These are phyloP conservation scores for Percina caprodes DNA, from an alignment of 2,113 vertebrate genomes.

Conservation along the genomic window DNA sequence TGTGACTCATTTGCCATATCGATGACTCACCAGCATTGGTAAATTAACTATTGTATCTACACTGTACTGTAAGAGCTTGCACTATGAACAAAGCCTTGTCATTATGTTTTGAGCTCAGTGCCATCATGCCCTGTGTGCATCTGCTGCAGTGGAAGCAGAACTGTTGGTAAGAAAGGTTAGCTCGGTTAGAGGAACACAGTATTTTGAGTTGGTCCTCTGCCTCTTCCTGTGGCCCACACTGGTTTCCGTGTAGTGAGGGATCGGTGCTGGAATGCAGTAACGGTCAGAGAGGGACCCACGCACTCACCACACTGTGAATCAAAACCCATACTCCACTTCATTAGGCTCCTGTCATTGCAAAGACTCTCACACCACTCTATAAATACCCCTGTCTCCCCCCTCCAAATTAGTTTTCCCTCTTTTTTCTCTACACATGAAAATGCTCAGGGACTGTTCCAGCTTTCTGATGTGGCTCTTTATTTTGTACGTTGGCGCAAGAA, in stretches of 20 bases:
- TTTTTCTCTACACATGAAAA: conserved; percentile 82
- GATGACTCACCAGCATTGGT: conserved; percentile 54
- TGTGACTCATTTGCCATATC: conserved; percentile 53
- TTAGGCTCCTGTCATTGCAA: conserved; percentile 81
- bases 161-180: conserved; percentile 62
- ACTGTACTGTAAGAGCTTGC: not conserved
- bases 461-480: conserved; percentile 87
- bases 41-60: not conserved
- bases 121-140: conserved; percentile 13
- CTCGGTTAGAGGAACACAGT: conserved; percentile 60
- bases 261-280: conserved; percentile 76
- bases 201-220: conserved; percentile 66
- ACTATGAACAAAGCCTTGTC: not conserved
- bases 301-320: conserved; percentile 81
- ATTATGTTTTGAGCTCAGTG: conserved; percentile 20
- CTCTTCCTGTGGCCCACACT: conserved; percentile 62
- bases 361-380: conserved; percentile 85
- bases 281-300: conserved; percentile 76
- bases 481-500: conserved; percentile 81
- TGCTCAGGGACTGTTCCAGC: conserved; percentile 80
- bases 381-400: conserved; percentile 82
- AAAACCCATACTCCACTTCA: conserved; percentile 81
- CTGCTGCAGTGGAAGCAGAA: conserved; percentile 34
- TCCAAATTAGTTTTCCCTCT: conserved; percentile 85
- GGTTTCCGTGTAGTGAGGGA: conserved; percentile 75